These are phyloP conservation scores for Melipona beecheii DNA, from an alignment of 2,888 invertebrate genomes.

Conservation along the genomic window DNA sequence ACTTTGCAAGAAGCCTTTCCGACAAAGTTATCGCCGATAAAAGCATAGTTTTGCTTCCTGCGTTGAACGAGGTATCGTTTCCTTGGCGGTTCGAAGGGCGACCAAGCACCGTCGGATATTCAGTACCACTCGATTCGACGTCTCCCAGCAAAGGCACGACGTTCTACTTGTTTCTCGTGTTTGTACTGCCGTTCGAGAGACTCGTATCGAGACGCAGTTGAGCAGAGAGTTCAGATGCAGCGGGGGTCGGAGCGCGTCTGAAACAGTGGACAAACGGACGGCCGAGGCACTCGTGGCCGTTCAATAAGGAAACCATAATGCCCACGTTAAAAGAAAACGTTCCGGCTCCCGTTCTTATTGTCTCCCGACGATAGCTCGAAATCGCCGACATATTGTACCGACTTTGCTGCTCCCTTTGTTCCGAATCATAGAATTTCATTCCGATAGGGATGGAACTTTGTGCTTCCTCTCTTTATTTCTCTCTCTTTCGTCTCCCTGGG, in stretches of 20 bases:
- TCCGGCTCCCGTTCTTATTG: conserved; percentile 20
- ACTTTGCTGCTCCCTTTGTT: conserved; percentile 34
- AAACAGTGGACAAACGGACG: not conserved
- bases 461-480: not conserved
- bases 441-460: conserved; percentile 49
- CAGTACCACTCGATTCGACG: not conserved
- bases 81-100: not conserved
- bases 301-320: conserved; percentile 14
- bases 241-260: not conserved
- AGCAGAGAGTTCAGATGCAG: not conserved
- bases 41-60: conserved; percentile 38
- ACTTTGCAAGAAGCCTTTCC: conserved; percentile 29
- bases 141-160: not conserved
- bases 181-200: not conserved
- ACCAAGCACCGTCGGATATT: not conserved
- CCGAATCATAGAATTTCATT: conserved; percentile 46
- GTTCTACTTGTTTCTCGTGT: not conserved
- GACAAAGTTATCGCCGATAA: conserved; percentile 31
- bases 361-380: conserved; percentile 32
- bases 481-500: not conserved
- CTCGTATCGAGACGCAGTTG: not conserved
- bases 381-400: conserved; percentile 55
- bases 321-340: conserved; percentile 21
- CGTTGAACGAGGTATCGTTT: conserved; percentile 13
- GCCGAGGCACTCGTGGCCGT: not conserved